Evolutionary conservation across 2,797 vertebrate genomes (phyloP).

Genomic region (Capromys pilorides): DNA sequence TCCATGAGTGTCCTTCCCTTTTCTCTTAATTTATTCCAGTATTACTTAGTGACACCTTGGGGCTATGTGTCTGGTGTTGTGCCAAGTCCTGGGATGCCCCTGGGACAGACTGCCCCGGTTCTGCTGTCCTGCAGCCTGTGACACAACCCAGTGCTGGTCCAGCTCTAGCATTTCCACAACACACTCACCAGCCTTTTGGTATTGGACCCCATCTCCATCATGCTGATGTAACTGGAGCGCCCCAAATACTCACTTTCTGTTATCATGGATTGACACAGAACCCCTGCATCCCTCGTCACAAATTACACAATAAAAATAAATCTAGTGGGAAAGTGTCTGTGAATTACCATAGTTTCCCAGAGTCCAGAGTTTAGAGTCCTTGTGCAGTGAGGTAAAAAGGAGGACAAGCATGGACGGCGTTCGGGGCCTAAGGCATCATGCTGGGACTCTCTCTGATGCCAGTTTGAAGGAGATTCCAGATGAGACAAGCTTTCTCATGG

Average conservation of each 20-base stretch:
- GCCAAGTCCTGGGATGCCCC: accelerated
- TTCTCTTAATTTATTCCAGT: background rate
- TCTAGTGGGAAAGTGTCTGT: background rate
- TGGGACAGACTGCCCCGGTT: background rate
- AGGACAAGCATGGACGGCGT: background rate
- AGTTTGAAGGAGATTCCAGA: background rate
- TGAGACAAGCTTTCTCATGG: background rate
- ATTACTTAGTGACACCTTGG: background rate
- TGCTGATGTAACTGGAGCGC: background rate
- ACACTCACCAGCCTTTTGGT: background rate
- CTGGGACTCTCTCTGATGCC: background rate
- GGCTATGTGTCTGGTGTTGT: background rate
- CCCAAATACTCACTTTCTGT: background rate
- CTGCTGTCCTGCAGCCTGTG: background rate
- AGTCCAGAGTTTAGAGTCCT: background rate
- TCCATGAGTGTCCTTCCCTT: background rate
- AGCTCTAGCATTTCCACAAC: background rate
- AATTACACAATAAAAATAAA: slow-evolving; percentile 3
- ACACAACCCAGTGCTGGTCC: background rate
- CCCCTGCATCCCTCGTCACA: background rate
- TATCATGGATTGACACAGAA: background rate
- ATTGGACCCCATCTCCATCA: accelerated
- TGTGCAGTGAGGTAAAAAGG: background rate
- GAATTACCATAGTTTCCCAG: background rate
- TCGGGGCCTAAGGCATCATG: background rate